Percentiles rank a stretch among this genome's conserved stretches.
Evolutionary conservation across 2,888 invertebrate genomes (phyloP).

Genomic region (Agrotis puta): DNA sequence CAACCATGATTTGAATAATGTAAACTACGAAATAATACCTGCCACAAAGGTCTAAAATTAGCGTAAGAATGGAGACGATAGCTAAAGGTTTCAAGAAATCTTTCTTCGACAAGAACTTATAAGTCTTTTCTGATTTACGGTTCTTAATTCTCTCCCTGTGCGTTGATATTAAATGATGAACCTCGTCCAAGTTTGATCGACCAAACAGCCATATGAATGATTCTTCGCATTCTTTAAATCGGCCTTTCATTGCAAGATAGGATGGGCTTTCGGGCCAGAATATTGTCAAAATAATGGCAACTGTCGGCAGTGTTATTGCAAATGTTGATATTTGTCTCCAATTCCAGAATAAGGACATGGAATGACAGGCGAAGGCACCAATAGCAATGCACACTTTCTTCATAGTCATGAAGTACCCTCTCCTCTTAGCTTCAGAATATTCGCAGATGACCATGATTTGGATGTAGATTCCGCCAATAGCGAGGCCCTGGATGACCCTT

Average conservation of each 20-base stretch:
- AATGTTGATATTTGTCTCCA: constrained; percentile 73
- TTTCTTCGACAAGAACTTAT: constrained; percentile 58
- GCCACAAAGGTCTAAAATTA: constrained; percentile 71
- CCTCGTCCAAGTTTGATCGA: constrained; percentile 63
- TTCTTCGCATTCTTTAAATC: constrained; percentile 69
- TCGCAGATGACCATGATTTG: constrained; percentile 70
- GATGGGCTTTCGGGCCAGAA: constrained; percentile 78
- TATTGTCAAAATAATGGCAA: constrained; percentile 61
- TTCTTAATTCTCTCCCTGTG: constrained; percentile 56
- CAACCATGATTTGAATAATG: constrained; percentile 70
- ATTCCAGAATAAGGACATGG: constrained; percentile 63
- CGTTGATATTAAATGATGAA: constrained; percentile 62
- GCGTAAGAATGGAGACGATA: constrained; percentile 65
- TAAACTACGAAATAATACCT: constrained; percentile 72
- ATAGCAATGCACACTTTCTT: constrained; percentile 65
- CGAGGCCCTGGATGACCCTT: constrained; percentile 71
- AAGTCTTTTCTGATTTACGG: constrained; percentile 25
- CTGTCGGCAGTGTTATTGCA: constrained; percentile 47
- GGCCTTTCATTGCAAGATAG: constrained; percentile 71
- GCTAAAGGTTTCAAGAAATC: constrained; percentile 71
- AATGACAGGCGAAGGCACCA: constrained; percentile 72
- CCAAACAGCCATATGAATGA: constrained; percentile 72
- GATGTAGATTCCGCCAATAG: constrained; percentile 68
- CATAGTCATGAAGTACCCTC: constrained; percentile 72
- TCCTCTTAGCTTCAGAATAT: constrained; percentile 69